Evolutionary conservation across 2,888 invertebrate genomes (phyloP).

Genomic region (Baronia brevicornis): DNA sequence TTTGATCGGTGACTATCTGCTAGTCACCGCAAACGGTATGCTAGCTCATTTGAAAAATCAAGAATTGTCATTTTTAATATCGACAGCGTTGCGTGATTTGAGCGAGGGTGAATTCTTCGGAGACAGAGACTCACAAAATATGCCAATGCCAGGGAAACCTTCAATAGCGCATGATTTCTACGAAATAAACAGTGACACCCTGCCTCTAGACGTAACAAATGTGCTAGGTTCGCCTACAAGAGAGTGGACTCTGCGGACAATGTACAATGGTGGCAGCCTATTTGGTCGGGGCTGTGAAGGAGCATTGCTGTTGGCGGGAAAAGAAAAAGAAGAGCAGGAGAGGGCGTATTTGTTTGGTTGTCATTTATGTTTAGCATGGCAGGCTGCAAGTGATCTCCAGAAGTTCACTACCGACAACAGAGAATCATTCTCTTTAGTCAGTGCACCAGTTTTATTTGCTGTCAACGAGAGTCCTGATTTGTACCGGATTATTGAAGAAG

Average conservation of each 20-base stretch:
- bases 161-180: conserved; percentile 33
- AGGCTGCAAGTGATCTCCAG: conserved; percentile 73
- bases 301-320: conserved; percentile 84
- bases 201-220: conserved; percentile 51
- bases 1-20: conserved; percentile 88
- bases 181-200: conserved; percentile 46
- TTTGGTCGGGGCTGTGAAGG: conserved; percentile 87
- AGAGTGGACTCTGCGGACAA: conserved; percentile 84
- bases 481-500: conserved; percentile 72
- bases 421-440: conserved; percentile 79
- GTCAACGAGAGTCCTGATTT: conserved; percentile 82
- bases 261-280: conserved; percentile 79
- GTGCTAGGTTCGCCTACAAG: conserved; percentile 74
- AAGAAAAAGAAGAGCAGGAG: conserved; percentile 78
- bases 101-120: conserved; percentile 89
- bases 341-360: conserved; percentile 87
- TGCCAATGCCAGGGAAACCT: conserved; percentile 81
- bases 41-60: conserved; percentile 81
- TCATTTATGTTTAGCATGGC: conserved; percentile 88
- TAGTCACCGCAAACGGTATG: conserved; percentile 88
- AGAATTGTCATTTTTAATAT: conserved; percentile 87
- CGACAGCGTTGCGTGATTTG: conserved; percentile 85
- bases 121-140: conserved; percentile 82
- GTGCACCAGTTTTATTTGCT: conserved; percentile 89
- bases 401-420: conserved; percentile 73